Evolutionary conservation across 2,888 invertebrate species (phyloP).

Genomic region (Rhagophthalmus giganteus): DNA sequence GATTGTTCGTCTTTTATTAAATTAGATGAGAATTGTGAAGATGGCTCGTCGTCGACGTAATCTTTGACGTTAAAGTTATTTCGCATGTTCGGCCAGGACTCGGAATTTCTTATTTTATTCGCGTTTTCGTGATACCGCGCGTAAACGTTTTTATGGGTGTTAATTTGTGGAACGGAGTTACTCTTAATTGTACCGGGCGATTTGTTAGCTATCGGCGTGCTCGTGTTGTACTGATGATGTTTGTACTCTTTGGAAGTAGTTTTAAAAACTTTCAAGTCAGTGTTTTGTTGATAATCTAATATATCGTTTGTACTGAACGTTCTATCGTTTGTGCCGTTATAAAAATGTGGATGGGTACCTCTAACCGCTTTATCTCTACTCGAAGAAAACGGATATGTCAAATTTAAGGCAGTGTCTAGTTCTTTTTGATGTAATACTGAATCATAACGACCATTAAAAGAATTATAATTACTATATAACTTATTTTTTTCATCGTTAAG

Average conservation of each 20-base stretch:
- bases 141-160: background rate
- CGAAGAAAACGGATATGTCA: slow-evolving; percentile 36
- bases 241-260: slow-evolving; percentile 7
- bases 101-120: background rate
- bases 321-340: background rate
- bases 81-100: background rate
- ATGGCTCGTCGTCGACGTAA: background rate
- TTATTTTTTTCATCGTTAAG: too few species aligned
- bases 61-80: background rate
- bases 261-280: slow-evolving; percentile 11
- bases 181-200: background rate
- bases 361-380: background rate
- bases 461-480: too few species aligned
- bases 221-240: background rate
- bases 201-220: background rate
- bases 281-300: slow-evolving; percentile 16
- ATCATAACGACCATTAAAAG: slow-evolving; percentile 46
- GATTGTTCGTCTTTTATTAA: background rate
- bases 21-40: too few species aligned
- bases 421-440: slow-evolving; percentile 30
- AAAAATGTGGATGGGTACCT: background rate
- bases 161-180: background rate
- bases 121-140: background rate
- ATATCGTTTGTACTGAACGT: slow-evolving; percentile 2
- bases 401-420: slow-evolving; percentile 40